These are phyloP conservation scores for Ammospiza caudacuta DNA, from an alignment of 2,113 vertebrate genomes.

Conservation along the genomic window DNA sequence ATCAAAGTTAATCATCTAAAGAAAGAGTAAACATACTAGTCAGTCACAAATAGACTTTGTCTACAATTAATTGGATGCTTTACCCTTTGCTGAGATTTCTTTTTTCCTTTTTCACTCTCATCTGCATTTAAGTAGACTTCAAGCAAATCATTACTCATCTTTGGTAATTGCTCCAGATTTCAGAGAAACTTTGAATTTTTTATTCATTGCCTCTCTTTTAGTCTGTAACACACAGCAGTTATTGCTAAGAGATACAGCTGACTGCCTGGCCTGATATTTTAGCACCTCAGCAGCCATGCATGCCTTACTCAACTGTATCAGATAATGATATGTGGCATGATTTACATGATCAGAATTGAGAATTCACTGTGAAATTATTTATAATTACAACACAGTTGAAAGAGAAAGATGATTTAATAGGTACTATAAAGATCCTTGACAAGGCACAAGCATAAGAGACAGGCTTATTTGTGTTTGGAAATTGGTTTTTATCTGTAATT, in stretches of 20 bases:
- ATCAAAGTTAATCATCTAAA: neutral
- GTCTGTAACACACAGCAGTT: conserved; percentile 18
- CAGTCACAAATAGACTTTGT: neutral
- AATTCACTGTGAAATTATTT: conserved; percentile 69
- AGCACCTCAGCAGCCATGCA: neutral
- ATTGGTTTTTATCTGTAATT: conserved; percentile 47
- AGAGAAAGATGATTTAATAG: conserved; percentile 60
- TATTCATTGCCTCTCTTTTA: conserved; percentile 53
- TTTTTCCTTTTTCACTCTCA: conserved; percentile 1
- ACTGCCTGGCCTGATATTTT: conserved; percentile 33
- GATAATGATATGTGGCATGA: conserved; percentile 54
- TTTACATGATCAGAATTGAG: conserved; percentile 64
- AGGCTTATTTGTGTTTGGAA: conserved; percentile 42
- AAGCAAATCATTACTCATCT: conserved; percentile 39
- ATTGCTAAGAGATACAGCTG: conserved; percentile 44
- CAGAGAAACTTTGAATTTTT: conserved; percentile 45
- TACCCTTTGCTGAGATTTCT: neutral
- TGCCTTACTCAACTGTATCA: conserved; percentile 64
- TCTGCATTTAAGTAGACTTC: neutral
- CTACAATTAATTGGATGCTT: neutral
- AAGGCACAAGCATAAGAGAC: neutral
- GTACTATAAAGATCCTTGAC: conserved; percentile 48
- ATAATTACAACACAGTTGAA: conserved; percentile 23
- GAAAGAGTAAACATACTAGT: neutral
- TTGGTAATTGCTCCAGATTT: conserved; percentile 30